These are phyloP conservation scores for Falco naumanni DNA, from an alignment of 2,797 vertebrate genomes.

Conservation along the genomic window DNA sequence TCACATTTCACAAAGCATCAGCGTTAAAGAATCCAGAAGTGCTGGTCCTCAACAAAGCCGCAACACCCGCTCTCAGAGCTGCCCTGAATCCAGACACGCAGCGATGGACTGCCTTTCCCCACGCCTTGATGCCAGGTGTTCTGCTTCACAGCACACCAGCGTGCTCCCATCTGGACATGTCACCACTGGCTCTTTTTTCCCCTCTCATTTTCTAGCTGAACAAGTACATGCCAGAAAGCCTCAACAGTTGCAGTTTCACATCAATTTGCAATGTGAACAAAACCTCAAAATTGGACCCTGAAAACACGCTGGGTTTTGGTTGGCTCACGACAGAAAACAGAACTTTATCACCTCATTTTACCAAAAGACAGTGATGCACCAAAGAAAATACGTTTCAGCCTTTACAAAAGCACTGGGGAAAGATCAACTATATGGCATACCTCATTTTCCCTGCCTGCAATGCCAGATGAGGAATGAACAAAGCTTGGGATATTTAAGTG, in stretches of 20 bases:
- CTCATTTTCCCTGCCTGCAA: not conserved
- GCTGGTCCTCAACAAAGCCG: not conserved
- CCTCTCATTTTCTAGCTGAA: not conserved
- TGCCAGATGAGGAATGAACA: not conserved
- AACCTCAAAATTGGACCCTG: not conserved
- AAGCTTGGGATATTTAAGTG: not conserved
- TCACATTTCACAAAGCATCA: not conserved
- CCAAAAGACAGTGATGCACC: not conserved
- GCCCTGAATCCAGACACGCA: not conserved
- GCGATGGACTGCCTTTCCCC: not conserved
- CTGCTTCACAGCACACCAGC: not conserved
- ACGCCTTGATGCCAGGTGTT: not conserved
- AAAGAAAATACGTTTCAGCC: not conserved
- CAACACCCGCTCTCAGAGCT: rapidly evolving
- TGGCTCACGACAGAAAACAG: not conserved
- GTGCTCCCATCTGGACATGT: not conserved
- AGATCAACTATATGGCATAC: not conserved
- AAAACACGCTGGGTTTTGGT: not conserved
- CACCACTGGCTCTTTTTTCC: not conserved
- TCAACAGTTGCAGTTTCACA: not conserved
- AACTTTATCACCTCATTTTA: not conserved
- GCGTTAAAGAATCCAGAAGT: not conserved
- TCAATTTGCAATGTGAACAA: not conserved
- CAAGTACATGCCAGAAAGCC: not conserved
- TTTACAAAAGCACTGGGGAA: not conserved